phyloP scores from a whole-genome alignment of 2,888 invertebrate genomes.

The Drosophila meridiana region DNA sequence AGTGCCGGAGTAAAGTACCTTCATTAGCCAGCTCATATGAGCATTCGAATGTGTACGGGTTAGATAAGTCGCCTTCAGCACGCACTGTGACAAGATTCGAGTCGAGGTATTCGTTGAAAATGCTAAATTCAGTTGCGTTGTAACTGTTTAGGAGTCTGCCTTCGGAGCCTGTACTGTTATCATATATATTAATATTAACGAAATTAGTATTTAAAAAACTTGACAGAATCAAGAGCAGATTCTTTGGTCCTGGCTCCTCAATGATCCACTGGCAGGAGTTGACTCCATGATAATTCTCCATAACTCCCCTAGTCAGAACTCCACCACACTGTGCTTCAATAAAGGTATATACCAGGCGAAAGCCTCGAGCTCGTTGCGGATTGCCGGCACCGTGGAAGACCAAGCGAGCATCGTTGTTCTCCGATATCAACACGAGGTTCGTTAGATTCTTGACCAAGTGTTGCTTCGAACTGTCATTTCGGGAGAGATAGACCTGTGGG shows the following conservation, averaged over 20 bases:
- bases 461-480: constrained; percentile 38
- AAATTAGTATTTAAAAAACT: accelerated
- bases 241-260: constrained; percentile 87
- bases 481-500: constrained; percentile 64
- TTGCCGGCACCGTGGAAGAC: constrained; percentile 88
- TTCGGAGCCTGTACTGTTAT: constrained; percentile 54
- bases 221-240: constrained; percentile 80
- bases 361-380: constrained; percentile 87
- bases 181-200: constrained; percentile 8
- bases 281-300: accelerated
- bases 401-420: constrained; percentile 90
- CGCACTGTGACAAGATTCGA: constrained; percentile 48
- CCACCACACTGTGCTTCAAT: constrained; percentile 89
- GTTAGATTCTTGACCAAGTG: constrained; percentile 66
- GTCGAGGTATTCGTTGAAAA: constrained; percentile 15
- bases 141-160: constrained; percentile 28
- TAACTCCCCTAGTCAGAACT: constrained; percentile 85
- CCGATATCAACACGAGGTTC: constrained; percentile 88
- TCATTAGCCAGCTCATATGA: background rate
- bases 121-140: no score
- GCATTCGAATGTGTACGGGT: accelerated
- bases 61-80: accelerated
- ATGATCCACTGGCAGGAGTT: constrained; percentile 88
- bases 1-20: constrained; percentile 7
- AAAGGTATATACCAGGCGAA: constrained; percentile 90